Evolutionary conservation across 2,113 vertebrate species (phyloP), one percentile per base, ranked within the genome.

Genomic region (Australoheros scitulus): DNA sequence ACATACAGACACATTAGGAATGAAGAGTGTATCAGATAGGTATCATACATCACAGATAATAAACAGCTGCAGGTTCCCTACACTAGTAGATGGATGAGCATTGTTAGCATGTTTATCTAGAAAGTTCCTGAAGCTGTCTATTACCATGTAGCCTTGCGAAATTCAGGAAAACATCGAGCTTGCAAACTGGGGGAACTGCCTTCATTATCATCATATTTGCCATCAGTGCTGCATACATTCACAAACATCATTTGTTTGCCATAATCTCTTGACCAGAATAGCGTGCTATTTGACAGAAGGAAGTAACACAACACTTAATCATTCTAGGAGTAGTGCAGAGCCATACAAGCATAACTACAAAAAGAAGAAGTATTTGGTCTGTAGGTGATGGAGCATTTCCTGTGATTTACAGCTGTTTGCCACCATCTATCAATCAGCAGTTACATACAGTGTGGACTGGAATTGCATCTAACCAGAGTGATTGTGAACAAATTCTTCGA

Each of bases 31-130:
- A 61, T 85, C 79, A 70, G n/a, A 70, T 50, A 55, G 70, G 81
- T 38, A 34, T 61, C 50, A 43, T 79, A 61, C 61, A 83, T 81
- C 72, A 61, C 50, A 55, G 82, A 77, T 86, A 79, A 91, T 77
- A 87, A 90, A 90, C 68, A 78, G 76, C 79, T 77, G 58, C 64
- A 79, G 75, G 65, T 82, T 82, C 26, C 68, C 14, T 2, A 13
- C 29, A 85, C 41, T 52, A 68, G 65, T 22, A 70, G 79, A 92
- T 11, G 57, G 81, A 92, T 82, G 85, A 83, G 64, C 82, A 59
- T 60, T 76, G 79, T 89, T 83, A 86, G 70, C 72, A 50, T 87
- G 87, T 89, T 90, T 92, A 82, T 75, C 82, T 74, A n/a, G 10
- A 87, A 89, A 86, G 76, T 90, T 91, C 63, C 18, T 61, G 7